Base-by-base conservation (phyloP, 1,140 invertebrate genomes). In the Tribolium castaneum region DNA sequence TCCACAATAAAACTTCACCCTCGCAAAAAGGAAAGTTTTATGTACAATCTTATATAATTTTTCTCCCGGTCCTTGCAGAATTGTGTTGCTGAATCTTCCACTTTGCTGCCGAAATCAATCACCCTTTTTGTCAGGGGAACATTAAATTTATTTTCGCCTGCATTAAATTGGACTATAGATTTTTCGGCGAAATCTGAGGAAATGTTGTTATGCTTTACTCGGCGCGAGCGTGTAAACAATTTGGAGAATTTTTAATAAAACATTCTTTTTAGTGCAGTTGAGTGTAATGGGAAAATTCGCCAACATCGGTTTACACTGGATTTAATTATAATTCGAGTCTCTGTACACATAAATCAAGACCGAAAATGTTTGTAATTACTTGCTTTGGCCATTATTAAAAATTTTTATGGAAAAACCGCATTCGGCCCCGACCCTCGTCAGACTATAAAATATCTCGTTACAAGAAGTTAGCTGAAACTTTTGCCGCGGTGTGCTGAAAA, bases 301-400 rank as follows among this genome's bases (percentile, higher is more conserved):
- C 71, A 73, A 73, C 71, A 52, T 52, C 71, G 71, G 71, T 73
- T 73, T 73, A 73, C 71, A 52, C 16, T 73, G 71, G 50, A 52
- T 73, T 73, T 73, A 73, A 73, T 73, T 73, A 73, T 73, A 73
- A 45, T 73, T 73, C 71, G 19, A 73, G 49, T 54, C 59, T 35
- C 30, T 73, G 49, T 73, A 54, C 49, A 52, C 71, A 73, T 73
- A 73, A 73, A 73, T 73, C 71, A 73, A 73, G 71, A 52, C 71
- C 71, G 30, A 73, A 73, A 73, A 50, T 73, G 71, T 73, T 73
- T 73, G 71, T 52, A 73, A 73, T 73, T 73, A 73, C 34, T 73
- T 73, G 25, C 25, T 62, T 62, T 66, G 16, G 9, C 59, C 30
- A 66, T 66, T 66, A 66, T 66, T 66, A 66, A 66, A 66, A 66